Base-by-base conservation (phyloP, 2,113 vertebrate genomes). In the Saccopteryx bilineata region DNA sequence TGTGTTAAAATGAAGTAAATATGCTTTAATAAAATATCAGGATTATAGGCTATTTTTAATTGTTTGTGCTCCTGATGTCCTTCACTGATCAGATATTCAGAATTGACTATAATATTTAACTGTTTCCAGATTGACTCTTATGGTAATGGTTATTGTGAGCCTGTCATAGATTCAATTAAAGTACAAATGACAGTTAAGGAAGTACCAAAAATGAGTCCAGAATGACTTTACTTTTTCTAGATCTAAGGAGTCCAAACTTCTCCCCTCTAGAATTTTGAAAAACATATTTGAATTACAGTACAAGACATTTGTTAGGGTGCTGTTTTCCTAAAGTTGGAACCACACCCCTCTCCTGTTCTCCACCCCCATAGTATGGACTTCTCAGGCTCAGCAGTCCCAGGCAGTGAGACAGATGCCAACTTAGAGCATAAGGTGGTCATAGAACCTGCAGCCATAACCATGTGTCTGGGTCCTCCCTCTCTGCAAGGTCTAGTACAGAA, bases 401-500 rank as follows among this genome's bases (percentile, higher is more conserved):
- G 7, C 2, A 2, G 28, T 85, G 28, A 60, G n/a, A 11, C 0
- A 26, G 33, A 24, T 23, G 1, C 46, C 63, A 28, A 4, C 19
- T 24, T 80, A 66, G 48, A 60, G 26, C 26, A 10, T 39, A 66
- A 50, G 48, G 63, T 26, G 26, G 9, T 66, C 1, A 8, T 21
- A 26, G 28, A 28, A 14, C 14, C 17, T 0, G 19, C 1, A 7
- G 10, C 71, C 11, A 0, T 23, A n/a, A 39, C 0, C 0, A 26
- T 75, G 15, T 28, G 14, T 7, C 33, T 26, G 8, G n/a, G 15
- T 89, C 14, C 18, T 58, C 26, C 50, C 21, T 9, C 9, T 76
- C 65, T 21, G 26, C 46, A 1, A 3, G 58, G 48, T 39, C 50
- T 54, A 1, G 28, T 17, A 7, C 8, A 75, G 66, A 92, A 33